phyloP scores from a whole-genome alignment of 2,113 vertebrate species.

The Sphaerodactylus townsendi region DNA sequence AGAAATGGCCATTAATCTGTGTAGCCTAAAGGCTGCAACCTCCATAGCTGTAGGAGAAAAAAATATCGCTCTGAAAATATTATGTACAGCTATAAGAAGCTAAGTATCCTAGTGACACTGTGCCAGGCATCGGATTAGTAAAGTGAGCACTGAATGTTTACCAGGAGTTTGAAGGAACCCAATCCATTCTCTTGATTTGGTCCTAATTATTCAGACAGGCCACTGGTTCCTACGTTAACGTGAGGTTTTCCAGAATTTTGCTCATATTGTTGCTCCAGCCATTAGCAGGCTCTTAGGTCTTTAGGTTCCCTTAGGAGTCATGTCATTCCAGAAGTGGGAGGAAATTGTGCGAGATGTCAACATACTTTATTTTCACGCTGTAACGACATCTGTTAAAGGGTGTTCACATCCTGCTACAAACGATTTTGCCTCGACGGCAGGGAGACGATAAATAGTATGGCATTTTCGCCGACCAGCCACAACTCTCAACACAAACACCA shows the following conservation, averaged over 20 bases:
- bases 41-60: no score
- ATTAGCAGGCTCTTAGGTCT: constrained; percentile 19
- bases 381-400: constrained; percentile 53
- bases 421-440: constrained; percentile 21
- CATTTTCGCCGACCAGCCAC: neutral
- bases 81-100: neutral
- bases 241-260: constrained; percentile 47
- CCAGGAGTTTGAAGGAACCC: neutral
- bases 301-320: constrained; percentile 54
- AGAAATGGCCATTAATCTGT: no score
- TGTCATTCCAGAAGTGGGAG: constrained; percentile 50
- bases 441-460: constrained; percentile 17
- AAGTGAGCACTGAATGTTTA: neutral
- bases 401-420: constrained; percentile 41
- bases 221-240: constrained; percentile 35
- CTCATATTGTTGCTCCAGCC: constrained; percentile 53
- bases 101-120: neutral
- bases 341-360: constrained; percentile 57
- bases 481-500: neutral
- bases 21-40: neutral
- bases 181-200: neutral
- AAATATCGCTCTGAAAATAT: neutral
- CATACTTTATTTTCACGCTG: constrained; percentile 59
- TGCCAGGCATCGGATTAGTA: neutral
- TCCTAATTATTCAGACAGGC: constrained; percentile 22